Conservation (phyloP, 1,140 invertebrate species). For the Ladona fulva region DNA sequence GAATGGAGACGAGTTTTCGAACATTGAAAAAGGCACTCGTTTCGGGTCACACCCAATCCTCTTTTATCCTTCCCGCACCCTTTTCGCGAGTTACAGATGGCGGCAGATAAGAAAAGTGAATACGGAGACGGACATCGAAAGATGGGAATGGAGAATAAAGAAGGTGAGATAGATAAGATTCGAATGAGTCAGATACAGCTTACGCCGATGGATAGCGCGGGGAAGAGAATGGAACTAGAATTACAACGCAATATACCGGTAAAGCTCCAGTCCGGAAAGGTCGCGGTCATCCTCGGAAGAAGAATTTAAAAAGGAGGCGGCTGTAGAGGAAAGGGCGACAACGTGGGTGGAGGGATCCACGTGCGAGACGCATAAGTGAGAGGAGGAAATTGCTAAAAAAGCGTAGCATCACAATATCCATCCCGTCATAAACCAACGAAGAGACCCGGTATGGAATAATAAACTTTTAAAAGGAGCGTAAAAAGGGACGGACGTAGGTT, state of each 20-base stretch:
- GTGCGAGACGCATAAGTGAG: neutral
- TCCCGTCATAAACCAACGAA: neutral
- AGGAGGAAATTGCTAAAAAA: neutral
- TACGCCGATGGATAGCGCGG: neutral
- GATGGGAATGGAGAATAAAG: neutral
- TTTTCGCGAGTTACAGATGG: neutral
- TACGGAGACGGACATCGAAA: neutral
- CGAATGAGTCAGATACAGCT: no score
- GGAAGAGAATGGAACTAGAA: neutral
- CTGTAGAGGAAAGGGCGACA: neutral
- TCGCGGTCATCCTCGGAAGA: neutral
- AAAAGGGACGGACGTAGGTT: neutral
- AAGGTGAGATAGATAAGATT: neutral
- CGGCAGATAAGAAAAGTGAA: neutral
- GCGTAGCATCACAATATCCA: neutral
- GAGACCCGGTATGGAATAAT: neutral
- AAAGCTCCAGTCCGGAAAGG: neutral
- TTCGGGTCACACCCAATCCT: neutral
- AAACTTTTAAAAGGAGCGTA: conserved; percentile 1
- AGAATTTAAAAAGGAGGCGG: neutral
- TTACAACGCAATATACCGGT: conserved; percentile 2
- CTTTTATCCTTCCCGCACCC: neutral
- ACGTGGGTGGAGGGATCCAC: neutral
- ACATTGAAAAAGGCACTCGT: neutral
- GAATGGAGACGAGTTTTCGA: neutral